These are phyloP conservation scores for Brachypodius melanocephalos DNA, from an alignment of 2,113 vertebrate genomes.

Conservation along the genomic window DNA sequence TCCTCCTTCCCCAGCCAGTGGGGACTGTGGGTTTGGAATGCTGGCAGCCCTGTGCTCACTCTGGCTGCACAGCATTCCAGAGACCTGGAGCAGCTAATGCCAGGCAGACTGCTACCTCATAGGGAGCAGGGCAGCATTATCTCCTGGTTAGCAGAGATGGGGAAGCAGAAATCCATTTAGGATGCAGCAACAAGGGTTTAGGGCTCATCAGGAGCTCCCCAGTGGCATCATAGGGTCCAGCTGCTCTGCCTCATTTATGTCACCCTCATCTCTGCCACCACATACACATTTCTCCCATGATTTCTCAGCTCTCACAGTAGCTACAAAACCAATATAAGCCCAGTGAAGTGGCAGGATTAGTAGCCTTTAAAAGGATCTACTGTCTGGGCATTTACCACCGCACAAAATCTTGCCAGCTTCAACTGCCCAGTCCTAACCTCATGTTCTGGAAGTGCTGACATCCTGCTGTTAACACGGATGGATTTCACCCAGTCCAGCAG, in stretches of 20 bases:
- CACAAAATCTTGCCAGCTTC: not conserved
- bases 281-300: not conserved
- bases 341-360: not conserved
- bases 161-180: not conserved
- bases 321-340: not conserved
- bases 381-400: not conserved
- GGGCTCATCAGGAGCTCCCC: not conserved
- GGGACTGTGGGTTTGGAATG: not conserved
- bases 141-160: not conserved
- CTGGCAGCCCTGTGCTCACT: not conserved
- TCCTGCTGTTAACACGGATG: not conserved
- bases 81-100: not conserved
- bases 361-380: not conserved
- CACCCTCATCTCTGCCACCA: not conserved
- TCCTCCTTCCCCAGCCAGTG: not conserved
- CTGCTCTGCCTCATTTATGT: not conserved
- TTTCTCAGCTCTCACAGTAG: not conserved
- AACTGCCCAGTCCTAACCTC: not conserved
- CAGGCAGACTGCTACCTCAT: not conserved
- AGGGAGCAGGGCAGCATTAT: no score
- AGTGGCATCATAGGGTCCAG: not conserved
- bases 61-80: rapidly evolving
- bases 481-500: not conserved
- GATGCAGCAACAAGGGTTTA: not conserved
- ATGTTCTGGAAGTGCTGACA: not conserved